Evolutionary conservation across 2,888 invertebrate species (phyloP).

Genomic region (Polyploca ridens): DNA sequence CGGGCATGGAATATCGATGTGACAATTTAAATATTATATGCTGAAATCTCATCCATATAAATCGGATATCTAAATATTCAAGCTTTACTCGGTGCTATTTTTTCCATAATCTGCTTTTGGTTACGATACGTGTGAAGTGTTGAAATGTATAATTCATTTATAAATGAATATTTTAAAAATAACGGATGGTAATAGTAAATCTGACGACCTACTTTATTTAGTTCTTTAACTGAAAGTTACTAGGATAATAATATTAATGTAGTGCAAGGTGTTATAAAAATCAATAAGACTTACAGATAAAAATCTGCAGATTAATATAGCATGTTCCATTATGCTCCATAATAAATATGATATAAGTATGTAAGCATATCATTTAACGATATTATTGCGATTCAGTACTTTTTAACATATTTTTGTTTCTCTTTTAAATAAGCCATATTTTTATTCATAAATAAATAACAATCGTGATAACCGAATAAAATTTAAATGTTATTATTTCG

Average conservation of each 20-base stretch:
- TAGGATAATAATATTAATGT: too few species aligned
- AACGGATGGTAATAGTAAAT: not conserved
- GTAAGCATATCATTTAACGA: too few species aligned
- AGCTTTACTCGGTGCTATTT: conserved; percentile 3
- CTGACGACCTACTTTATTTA: too few species aligned
- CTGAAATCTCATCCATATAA: conserved; percentile 42
- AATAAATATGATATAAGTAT: too few species aligned
- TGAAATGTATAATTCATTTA: not conserved
- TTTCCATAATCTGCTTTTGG: conserved; percentile 15
- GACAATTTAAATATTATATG: conserved; percentile 42
- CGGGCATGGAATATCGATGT: conserved; percentile 44
- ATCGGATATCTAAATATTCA: conserved; percentile 44
- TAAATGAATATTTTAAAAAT: not conserved
- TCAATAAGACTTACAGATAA: too few species aligned
- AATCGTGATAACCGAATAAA: not conserved
- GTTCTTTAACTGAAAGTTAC: too few species aligned
- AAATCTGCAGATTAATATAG: too few species aligned
- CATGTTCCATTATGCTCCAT: too few species aligned
- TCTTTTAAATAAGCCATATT: not conserved
- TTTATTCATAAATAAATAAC: not conserved
- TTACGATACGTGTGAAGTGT: not conserved
- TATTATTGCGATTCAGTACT: not conserved
- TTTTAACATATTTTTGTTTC: not conserved
- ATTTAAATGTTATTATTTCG: not conserved
- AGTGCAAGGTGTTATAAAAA: too few species aligned